Percentiles rank a stretch among this genome's conserved stretches.
phyloP scores from a whole-genome alignment of 2,113 vertebrate genomes.

The Channa argus region DNA sequence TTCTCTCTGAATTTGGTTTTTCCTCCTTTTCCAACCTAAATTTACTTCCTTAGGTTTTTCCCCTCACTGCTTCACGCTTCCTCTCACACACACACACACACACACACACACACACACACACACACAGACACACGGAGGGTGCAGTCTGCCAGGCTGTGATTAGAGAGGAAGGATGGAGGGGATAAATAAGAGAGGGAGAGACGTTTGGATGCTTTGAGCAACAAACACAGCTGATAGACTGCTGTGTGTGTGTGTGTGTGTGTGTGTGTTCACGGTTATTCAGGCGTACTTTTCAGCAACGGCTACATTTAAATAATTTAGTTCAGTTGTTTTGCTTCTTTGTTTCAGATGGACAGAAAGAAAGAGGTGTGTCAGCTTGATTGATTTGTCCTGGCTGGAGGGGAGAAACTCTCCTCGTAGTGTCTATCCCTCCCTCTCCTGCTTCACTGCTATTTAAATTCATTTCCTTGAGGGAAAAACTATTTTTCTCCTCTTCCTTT shows the following conservation, averaged over 20 bases:
- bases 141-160: slow-evolving; percentile 68
- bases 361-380: slow-evolving; percentile 56
- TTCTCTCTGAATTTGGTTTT: background rate
- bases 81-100: slow-evolving; percentile 21
- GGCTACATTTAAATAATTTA: slow-evolving; percentile 51
- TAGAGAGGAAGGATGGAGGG: slow-evolving; percentile 54
- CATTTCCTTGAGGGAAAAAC: slow-evolving; percentile 6
- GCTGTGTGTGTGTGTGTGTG: slow-evolving; percentile 22
- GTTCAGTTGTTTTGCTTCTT: slow-evolving; percentile 35
- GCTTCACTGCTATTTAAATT: slow-evolving; percentile 18
- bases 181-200: slow-evolving; percentile 23
- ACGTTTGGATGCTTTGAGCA: slow-evolving; percentile 45
- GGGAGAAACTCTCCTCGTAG: slow-evolving; percentile 5
- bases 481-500: background rate
- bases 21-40: slow-evolving; percentile 26
- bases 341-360: slow-evolving; percentile 7
- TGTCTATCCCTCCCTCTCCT: background rate
- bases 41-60: slow-evolving; percentile 47
- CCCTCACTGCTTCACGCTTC: slow-evolving; percentile 10
- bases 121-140: slow-evolving; percentile 17
- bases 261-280: background rate
- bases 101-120: slow-evolving; percentile 33
- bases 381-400: slow-evolving; percentile 47
- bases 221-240: slow-evolving; percentile 48
- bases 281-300: slow-evolving; percentile 11